Evolutionary conservation across 1,140 invertebrate species (phyloP).

Genomic region (Teleogryllus occipitalis): DNA sequence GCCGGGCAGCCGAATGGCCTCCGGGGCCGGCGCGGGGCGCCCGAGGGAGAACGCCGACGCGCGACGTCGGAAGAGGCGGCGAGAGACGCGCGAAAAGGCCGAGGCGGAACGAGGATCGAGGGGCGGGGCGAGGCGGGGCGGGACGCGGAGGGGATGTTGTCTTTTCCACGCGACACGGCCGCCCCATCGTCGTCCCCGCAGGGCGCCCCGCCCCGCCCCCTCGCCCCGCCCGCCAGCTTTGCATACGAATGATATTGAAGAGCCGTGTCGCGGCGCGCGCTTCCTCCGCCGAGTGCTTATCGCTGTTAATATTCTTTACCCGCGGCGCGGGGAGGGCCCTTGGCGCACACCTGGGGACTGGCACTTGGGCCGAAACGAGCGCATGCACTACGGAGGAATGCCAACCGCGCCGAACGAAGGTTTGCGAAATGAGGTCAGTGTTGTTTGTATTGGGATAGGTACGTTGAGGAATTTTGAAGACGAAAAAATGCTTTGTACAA

Average conservation of each 20-base stretch:
- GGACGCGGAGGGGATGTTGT: neutral
- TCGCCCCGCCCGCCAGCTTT: neutral
- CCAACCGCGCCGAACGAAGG: too few relatives aligned
- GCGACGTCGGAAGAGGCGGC: neutral
- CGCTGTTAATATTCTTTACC: neutral
- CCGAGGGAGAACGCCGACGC: neutral
- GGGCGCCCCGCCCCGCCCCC: too few relatives aligned
- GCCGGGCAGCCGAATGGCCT: too few relatives aligned
- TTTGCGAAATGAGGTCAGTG: too few relatives aligned
- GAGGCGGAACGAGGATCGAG: neutral
- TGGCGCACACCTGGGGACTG: neutral
- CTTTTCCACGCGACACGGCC: neutral
- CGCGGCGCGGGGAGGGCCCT: too few relatives aligned
- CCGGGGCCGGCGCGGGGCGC: too few relatives aligned
- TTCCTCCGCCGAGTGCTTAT: neutral
- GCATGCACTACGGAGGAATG: neutral
- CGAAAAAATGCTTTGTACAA: too few relatives aligned
- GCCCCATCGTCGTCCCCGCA: neutral
- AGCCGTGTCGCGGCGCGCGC: neutral
- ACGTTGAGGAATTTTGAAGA: too few relatives aligned
- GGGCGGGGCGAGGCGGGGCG: too few relatives aligned
- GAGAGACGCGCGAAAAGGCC: neutral
- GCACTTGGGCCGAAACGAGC: neutral
- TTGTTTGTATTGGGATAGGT: too few relatives aligned
- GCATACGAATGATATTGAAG: constrained; percentile 4